A percentile compares a stretch with the other conserved stretches of the same genome.
Conservation (phyloP, 1,140 invertebrate genomes). For the Meloidogyne floridensis region DNA sequence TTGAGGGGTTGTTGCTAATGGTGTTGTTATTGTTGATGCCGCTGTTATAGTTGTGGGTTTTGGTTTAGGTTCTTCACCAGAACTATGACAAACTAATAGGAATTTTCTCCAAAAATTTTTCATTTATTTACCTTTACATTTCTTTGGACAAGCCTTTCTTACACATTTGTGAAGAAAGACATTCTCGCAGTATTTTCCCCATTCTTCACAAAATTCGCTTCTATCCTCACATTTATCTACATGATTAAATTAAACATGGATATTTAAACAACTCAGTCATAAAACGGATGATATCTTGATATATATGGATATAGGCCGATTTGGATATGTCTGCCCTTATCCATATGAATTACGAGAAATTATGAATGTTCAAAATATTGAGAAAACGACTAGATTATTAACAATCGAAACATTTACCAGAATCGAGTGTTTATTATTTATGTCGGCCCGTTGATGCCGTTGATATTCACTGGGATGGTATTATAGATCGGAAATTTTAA, state of each 20-base stretch:
- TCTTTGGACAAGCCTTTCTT: constrained; percentile 24
- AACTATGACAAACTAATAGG: background rate
- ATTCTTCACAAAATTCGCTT: constrained; percentile 31
- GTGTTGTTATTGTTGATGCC: constrained; percentile 1
- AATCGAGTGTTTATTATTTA: too few species aligned
- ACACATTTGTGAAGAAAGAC: constrained; percentile 36
- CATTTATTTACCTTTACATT: constrained; percentile 21
- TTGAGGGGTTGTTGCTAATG: background rate
- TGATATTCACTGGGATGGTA: too few species aligned
- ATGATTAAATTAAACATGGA: background rate
- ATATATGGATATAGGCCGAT: too few species aligned
- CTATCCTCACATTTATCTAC: constrained; percentile 31
- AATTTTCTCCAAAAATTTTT: background rate
- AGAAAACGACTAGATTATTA: too few species aligned
- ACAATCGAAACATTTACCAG: too few species aligned
- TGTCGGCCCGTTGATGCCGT: too few species aligned
- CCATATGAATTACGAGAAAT: too few species aligned
- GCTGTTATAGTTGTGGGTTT: background rate
- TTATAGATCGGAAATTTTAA: too few species aligned
- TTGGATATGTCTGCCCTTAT: too few species aligned
- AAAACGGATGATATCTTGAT: too few species aligned
- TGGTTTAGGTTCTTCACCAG: constrained; percentile 4
- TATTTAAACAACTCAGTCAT: too few species aligned
- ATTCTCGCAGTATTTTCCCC: constrained; percentile 27
- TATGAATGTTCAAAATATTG: too few species aligned